Percentiles rank a stretch among this genome's conserved stretches.
phyloP scores from a whole-genome alignment of 2,888 invertebrate species.

The Oscheius myriophilus region DNA sequence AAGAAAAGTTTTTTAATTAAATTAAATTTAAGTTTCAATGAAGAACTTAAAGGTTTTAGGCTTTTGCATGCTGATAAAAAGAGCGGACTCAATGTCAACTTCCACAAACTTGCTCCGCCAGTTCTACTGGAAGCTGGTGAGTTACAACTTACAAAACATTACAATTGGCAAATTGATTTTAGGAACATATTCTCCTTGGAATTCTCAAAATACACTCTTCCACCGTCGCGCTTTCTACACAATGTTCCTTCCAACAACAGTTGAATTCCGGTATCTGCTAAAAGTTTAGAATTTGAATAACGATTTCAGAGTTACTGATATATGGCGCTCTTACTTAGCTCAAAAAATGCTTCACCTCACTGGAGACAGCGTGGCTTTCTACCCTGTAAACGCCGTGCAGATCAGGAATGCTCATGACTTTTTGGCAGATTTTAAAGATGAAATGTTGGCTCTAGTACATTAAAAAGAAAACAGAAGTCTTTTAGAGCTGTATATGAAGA shows the following conservation, averaged over 20 bases:
- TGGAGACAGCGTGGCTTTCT: conserved; percentile 43
- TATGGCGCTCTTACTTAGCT: conserved; percentile 49
- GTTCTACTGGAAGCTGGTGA: too few species aligned
- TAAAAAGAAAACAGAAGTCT: background rate
- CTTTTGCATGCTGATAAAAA: too few species aligned
- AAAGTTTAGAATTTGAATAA: background rate
- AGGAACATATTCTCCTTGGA: conserved; percentile 49
- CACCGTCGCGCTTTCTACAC: conserved; percentile 48
- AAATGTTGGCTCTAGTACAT: conserved; percentile 5
- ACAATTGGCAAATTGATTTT: too few species aligned
- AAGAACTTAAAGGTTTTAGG: too few species aligned
- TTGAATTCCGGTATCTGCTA: conserved; percentile 32
- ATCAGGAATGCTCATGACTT: conserved; percentile 46
- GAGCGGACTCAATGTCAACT: too few species aligned
- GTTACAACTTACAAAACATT: too few species aligned
- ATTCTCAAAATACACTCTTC: conserved; percentile 55
- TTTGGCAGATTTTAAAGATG: conserved; percentile 46
- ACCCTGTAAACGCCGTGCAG: conserved; percentile 48
- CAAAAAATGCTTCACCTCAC: conserved; percentile 46
- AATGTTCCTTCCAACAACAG: conserved; percentile 46
- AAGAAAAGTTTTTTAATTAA: too few species aligned
- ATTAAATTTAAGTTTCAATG: too few species aligned
- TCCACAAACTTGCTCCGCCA: too few species aligned
- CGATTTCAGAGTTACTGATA: conserved; percentile 39
- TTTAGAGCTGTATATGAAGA: conserved; percentile 42